phyloP scores from a whole-genome alignment of 2,888 invertebrate species.

The Cactoblastis cactorum region DNA sequence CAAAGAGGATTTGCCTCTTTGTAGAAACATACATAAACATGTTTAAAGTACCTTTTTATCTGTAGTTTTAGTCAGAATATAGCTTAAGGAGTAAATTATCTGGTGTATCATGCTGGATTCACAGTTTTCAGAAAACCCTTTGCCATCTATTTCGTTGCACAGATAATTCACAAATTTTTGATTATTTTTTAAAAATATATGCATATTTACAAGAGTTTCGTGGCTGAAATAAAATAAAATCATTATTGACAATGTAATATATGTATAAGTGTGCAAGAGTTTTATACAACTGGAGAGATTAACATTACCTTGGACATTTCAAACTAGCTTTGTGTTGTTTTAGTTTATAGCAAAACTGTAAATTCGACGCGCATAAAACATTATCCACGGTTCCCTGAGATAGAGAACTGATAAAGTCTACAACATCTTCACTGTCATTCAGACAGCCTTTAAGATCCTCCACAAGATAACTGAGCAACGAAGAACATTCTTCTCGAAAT shows the following conservation, averaged over 20 bases:
- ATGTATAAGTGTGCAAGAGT: background rate
- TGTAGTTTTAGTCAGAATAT: slow-evolving; percentile 69
- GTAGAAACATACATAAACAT: background rate
- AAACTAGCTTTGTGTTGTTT: slow-evolving; percentile 45
- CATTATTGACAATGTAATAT: slow-evolving; percentile 11
- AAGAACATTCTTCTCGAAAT: slow-evolving; percentile 44
- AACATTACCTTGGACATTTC: slow-evolving; percentile 52
- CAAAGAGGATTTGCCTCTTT: too few relatives aligned
- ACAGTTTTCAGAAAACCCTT: slow-evolving; percentile 84
- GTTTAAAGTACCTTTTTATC: slow-evolving; percentile 56
- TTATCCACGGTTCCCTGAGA: slow-evolving; percentile 31
- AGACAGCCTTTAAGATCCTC: slow-evolving; percentile 68
- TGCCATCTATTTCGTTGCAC: slow-evolving; percentile 73
- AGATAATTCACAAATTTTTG: slow-evolving; percentile 74
- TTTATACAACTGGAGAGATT: too few relatives aligned
- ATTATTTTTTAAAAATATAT: slow-evolving; percentile 69
- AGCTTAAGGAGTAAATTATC: slow-evolving; percentile 79
- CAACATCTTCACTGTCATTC: slow-evolving; percentile 60
- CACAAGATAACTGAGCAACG: slow-evolving; percentile 74
- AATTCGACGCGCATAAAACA: slow-evolving; percentile 30
- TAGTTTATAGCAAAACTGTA: slow-evolving; percentile 45
- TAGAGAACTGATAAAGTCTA: slow-evolving; percentile 45
- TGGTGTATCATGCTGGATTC: slow-evolving; percentile 81
- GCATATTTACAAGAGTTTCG: slow-evolving; percentile 77
- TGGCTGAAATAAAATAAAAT: slow-evolving; percentile 42